Conservation (phyloP, 2,113 vertebrate genomes). For the human region DNA sequence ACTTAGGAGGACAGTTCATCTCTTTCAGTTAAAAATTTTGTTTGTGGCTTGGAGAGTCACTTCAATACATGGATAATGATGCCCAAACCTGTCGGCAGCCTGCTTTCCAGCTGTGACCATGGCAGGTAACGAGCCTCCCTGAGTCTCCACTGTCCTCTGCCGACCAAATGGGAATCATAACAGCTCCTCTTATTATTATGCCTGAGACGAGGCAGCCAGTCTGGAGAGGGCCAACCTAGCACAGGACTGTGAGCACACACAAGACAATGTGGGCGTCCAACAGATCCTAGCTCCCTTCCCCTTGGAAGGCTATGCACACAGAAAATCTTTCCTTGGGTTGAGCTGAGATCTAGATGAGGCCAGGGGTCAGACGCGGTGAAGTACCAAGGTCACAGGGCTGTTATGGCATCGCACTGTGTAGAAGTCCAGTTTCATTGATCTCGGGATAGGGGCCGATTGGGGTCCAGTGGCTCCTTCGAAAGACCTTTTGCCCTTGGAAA, state of each 20-base stretch:
- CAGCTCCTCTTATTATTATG: background rate
- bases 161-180: background rate
- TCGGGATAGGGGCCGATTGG: background rate
- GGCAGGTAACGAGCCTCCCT: background rate
- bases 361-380: background rate
- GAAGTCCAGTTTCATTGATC: background rate
- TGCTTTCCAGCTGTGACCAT: background rate
- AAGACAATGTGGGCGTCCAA: background rate
- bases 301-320: background rate
- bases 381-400: background rate
- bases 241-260: background rate
- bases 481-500: slow-evolving; percentile 46
- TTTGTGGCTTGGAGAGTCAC: background rate
- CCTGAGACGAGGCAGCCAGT: background rate
- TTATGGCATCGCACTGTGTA: background rate
- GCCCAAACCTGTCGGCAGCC: background rate
- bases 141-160: background rate
- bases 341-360: background rate
- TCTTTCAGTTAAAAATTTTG: background rate
- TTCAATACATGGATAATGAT: background rate
- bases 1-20: background rate
- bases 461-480: background rate
- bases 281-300: background rate
- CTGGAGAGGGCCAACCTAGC: background rate
- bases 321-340: background rate